Conservation (phyloP, 2,113 vertebrate genomes). For the Cricetomys ansorgei region DNA sequence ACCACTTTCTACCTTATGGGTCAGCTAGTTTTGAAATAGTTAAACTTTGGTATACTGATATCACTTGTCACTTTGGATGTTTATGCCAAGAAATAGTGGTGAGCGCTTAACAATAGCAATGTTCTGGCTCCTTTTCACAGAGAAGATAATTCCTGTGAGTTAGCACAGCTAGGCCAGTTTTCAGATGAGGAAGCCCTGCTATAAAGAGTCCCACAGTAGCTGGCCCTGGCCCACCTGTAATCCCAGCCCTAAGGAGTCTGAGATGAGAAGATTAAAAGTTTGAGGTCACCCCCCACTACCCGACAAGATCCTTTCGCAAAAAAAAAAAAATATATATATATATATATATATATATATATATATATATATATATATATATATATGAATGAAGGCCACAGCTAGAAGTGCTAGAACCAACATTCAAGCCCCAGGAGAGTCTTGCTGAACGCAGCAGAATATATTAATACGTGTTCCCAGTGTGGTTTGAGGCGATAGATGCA, state of each 20-base stretch:
- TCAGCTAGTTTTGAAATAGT: constrained; percentile 58
- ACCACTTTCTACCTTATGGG: background rate
- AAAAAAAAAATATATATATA: too few relatives aligned
- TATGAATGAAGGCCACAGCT: background rate
- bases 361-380: background rate
- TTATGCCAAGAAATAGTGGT: background rate
- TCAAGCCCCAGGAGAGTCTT: background rate
- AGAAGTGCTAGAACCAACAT: background rate
- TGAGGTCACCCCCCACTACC: background rate
- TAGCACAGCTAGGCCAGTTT: background rate
- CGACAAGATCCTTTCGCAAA: background rate
- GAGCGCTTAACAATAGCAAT: background rate
- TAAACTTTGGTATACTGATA: constrained; percentile 45
- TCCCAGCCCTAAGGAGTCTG: background rate
- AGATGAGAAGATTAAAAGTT: background rate
- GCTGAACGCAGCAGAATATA: background rate
- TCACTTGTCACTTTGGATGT: constrained; percentile 55
- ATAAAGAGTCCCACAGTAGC: background rate
- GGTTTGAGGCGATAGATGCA: background rate
- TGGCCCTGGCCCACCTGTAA: background rate
- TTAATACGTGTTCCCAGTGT: background rate
- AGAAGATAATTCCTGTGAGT: background rate
- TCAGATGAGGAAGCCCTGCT: background rate
- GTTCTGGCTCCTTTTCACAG: constrained; percentile 26
- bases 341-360: too few relatives aligned